A percentile compares a stretch with the other conserved stretches of the same genome.
Evolutionary conservation across 2,888 invertebrate genomes (phyloP).

Genomic region (Ligdia adustata): DNA sequence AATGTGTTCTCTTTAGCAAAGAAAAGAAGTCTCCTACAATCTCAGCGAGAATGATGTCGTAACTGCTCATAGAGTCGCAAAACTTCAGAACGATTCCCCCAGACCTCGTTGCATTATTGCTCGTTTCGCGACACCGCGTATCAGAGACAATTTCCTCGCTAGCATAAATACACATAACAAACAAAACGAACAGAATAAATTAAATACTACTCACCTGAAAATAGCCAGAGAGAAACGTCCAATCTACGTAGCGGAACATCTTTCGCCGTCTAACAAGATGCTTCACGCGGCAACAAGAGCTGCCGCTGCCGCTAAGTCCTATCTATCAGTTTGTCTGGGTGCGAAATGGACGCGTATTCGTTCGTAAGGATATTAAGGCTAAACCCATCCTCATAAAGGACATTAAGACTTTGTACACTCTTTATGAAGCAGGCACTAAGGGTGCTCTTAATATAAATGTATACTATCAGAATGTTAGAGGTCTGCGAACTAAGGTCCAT

Average conservation of each 20-base stretch:
- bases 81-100: not conserved
- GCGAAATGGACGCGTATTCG: not conserved
- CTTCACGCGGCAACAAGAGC: too few relatives aligned
- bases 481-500: slow-evolving; percentile 5
- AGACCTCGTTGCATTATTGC: not conserved
- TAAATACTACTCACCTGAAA: not conserved
- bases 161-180: not conserved
- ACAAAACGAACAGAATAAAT: not conserved
- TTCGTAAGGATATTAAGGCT: slow-evolving; percentile 1
- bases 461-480: slow-evolving; percentile 6
- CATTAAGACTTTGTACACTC: not conserved
- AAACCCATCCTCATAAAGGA: not conserved
- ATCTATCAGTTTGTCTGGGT: slow-evolving; percentile 2
- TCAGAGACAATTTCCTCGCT: not conserved
- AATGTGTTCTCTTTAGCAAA: not conserved
- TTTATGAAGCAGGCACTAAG: not conserved
- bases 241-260: not conserved
- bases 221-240: not conserved
- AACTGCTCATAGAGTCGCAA: not conserved
- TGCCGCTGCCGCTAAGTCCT: not conserved
- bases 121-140: not conserved
- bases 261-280: too few relatives aligned
- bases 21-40: not conserved
- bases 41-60: not conserved
- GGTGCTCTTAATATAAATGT: not conserved